These are phyloP conservation scores for Rhopilema esculentum DNA, from an alignment of 30 jellyfish, hydroid and myxozoan species.

Conservation along the genomic window DNA sequence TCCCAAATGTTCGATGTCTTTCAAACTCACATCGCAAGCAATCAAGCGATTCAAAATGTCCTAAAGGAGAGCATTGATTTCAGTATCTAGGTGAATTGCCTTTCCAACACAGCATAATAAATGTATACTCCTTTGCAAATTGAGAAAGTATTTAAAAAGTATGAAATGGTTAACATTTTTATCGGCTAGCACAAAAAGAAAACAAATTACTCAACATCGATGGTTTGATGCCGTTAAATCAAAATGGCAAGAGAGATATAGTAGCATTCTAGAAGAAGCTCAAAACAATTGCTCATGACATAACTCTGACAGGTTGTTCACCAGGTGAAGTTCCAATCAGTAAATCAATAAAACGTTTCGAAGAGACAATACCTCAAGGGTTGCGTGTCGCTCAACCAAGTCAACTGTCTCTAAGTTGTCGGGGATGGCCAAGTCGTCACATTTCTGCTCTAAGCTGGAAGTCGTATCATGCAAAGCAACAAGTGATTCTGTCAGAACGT, in stretches of 20 bases:
- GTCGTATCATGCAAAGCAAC: slow-evolving; percentile 67
- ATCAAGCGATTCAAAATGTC: slow-evolving; percentile 50
- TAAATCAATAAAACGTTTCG: too few relatives aligned
- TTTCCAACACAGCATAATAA: background rate
- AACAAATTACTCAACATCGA: too few relatives aligned
- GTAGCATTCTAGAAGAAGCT: too few relatives aligned
- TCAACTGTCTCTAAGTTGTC: slow-evolving; percentile 57
- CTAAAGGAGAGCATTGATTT: background rate
- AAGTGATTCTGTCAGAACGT: slow-evolving; percentile 56
- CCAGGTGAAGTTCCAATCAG: too few relatives aligned
- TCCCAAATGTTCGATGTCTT: slow-evolving; percentile 55
- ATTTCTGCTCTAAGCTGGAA: slow-evolving; percentile 33
- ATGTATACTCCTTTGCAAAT: background rate
- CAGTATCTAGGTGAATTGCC: too few relatives aligned
- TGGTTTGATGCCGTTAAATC: too few relatives aligned
- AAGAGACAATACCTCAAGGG: slow-evolving; percentile 38
- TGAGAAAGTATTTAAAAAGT: too few relatives aligned
- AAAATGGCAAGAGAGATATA: too few relatives aligned
- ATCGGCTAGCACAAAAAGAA: too few relatives aligned
- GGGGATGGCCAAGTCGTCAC: slow-evolving; percentile 54
- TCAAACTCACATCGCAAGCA: slow-evolving; percentile 64
- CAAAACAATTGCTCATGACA: too few relatives aligned
- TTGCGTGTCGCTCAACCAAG: slow-evolving; percentile 52
- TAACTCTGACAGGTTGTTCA: too few relatives aligned
- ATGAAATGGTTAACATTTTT: too few relatives aligned